These are phyloP conservation scores for Drosophila paranaensis DNA, from an alignment of 2,888 invertebrate genomes.

Conservation along the genomic window DNA sequence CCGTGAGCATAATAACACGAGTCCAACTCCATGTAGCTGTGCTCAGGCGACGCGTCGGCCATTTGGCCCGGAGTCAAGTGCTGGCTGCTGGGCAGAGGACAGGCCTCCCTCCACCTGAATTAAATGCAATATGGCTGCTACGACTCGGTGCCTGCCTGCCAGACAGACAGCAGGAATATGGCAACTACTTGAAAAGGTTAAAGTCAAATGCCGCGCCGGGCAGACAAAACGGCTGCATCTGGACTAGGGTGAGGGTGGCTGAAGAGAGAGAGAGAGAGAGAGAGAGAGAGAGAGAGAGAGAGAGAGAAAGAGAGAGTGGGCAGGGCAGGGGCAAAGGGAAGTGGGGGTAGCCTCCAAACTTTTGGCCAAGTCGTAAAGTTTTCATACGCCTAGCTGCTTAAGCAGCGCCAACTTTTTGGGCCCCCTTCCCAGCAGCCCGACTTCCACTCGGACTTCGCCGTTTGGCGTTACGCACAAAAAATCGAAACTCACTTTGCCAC, in stretches of 20 bases:
- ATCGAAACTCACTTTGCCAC: slow-evolving; percentile 17
- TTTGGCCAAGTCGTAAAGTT: slow-evolving; percentile 67
- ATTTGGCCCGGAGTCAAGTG: slow-evolving; percentile 52
- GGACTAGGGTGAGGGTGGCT: background rate
- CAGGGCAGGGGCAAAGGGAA: too few relatives aligned
- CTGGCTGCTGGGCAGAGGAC: slow-evolving; percentile 1
- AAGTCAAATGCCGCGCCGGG: slow-evolving; percentile 51
- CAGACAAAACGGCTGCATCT: slow-evolving; percentile 40
- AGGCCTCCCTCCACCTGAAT: slow-evolving; percentile 33
- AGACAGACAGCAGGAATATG: slow-evolving; percentile 13
- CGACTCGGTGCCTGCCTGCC: slow-evolving; percentile 7
- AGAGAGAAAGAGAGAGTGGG: too few relatives aligned
- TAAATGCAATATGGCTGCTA: slow-evolving; percentile 51
- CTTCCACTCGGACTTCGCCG: slow-evolving; percentile 18
- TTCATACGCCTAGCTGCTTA: slow-evolving; percentile 58
- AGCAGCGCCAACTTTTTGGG: slow-evolving; percentile 50
- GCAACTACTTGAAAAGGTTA: slow-evolving; percentile 56
- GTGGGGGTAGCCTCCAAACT: slow-evolving; percentile 31
- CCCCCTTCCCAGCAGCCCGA: slow-evolving; percentile 18
- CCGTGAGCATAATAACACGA: slow-evolving; percentile 59
- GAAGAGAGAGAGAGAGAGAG: too few relatives aligned
- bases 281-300: too few relatives aligned
- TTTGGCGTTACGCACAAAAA: slow-evolving; percentile 16
- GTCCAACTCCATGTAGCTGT: slow-evolving; percentile 39
- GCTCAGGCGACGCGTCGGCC: slow-evolving; percentile 15